Conservation (phyloP, 2,888 invertebrate genomes). For the Trachelus troglodyta region DNA sequence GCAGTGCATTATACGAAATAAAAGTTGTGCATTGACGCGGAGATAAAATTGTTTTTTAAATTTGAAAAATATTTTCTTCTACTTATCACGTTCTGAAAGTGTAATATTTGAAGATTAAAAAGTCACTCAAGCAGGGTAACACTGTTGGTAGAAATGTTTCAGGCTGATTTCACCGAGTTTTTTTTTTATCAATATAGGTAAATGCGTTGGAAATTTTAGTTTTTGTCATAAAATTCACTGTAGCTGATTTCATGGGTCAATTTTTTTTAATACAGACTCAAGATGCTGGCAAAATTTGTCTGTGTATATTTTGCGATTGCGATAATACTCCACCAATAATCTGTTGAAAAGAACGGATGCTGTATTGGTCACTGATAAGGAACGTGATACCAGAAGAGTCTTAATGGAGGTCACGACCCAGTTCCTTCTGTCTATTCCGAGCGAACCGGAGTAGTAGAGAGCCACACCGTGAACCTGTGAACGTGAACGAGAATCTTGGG, state of each 20-base stretch:
- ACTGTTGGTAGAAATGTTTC: background rate
- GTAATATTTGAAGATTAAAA: no score
- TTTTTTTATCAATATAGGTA: background rate
- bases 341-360: background rate
- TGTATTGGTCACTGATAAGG: background rate
- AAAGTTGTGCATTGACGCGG: no score
- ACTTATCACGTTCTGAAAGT: no score
- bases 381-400: background rate
- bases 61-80: no score
- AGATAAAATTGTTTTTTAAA: no score
- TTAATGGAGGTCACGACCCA: conserved; percentile 42
- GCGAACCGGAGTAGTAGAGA: background rate
- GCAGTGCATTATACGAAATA: no score
- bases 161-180: background rate
- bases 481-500: background rate
- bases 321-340: background rate
- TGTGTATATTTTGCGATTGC: background rate
- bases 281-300: background rate
- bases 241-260: background rate
- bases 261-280: background rate
- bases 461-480: background rate
- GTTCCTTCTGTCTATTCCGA: conserved; percentile 27
- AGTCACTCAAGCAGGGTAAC: no score
- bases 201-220: background rate
- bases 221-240: background rate